Conservation (phyloP, 2,797 vertebrate genomes). For the Anguilla pacifica region DNA sequence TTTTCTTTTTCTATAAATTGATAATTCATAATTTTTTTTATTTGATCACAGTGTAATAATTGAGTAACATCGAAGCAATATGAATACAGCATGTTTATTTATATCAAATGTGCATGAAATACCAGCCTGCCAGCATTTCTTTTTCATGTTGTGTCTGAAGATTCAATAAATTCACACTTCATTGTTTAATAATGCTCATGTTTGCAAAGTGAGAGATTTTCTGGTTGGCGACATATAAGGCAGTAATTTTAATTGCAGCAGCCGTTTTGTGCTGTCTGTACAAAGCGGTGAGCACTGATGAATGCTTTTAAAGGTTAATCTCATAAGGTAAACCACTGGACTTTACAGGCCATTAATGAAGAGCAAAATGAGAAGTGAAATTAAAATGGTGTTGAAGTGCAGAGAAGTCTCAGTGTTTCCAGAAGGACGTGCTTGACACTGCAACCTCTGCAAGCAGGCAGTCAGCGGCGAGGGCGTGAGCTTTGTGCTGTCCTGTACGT, state of each 20-base stretch:
- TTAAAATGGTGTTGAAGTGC: not conserved
- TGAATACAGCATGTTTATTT: not conserved
- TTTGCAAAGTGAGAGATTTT: not conserved
- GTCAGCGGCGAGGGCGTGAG: no score
- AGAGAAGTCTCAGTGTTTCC: no score
- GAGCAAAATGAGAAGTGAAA: not conserved
- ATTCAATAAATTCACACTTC: not conserved
- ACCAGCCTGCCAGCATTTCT: not conserved
- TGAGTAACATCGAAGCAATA: not conserved
- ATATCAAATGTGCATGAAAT: not conserved
- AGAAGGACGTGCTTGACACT: no score
- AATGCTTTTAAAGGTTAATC: not conserved
- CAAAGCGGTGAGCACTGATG: not conserved
- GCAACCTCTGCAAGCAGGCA: no score
- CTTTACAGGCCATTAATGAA: not conserved
- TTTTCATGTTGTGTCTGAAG: not conserved
- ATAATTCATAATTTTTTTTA: constrained; percentile 39
- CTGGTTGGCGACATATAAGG: not conserved
- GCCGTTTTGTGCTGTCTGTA: not conserved
- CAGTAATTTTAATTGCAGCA: not conserved
- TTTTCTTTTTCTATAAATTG: not conserved
- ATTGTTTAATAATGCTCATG: not conserved
- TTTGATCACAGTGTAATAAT: not conserved
- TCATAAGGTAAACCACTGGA: not conserved
- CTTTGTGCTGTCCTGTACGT: not conserved